phyloP scores from a whole-genome alignment of 92 coral and sea anemone genomes.

The Porites evermanni region DNA sequence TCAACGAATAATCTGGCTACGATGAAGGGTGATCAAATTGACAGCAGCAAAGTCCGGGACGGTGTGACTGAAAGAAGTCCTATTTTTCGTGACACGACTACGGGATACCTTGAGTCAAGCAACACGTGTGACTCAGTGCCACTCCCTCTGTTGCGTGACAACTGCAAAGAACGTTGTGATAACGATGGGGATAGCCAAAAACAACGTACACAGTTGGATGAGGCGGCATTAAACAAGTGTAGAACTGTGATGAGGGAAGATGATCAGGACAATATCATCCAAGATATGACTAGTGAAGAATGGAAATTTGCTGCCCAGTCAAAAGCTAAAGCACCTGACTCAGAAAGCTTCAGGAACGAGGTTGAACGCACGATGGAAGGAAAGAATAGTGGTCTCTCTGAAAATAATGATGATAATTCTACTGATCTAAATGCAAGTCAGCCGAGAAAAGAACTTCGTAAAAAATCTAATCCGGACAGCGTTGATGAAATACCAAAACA shows the following conservation, averaged over 20 bases:
- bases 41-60: neutral
- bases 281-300: neutral
- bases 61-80: neutral
- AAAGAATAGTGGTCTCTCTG: neutral
- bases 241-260: neutral
- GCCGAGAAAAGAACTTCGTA: neutral
- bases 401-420: neutral
- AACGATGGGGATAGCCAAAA: neutral
- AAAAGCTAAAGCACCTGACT: neutral
- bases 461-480: neutral
- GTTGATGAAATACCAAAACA: neutral
- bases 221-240: neutral
- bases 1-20: neutral
- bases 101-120: neutral
- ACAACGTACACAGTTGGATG: neutral
- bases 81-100: neutral
- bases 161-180: neutral
- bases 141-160: neutral
- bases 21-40: neutral
- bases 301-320: neutral
- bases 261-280: neutral
- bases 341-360: neutral
- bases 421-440: neutral
- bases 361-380: neutral
- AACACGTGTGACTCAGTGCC: neutral